These are phyloP conservation scores for Philaethria dido DNA, from an alignment of 2,888 invertebrate species.

Conservation along the genomic window DNA sequence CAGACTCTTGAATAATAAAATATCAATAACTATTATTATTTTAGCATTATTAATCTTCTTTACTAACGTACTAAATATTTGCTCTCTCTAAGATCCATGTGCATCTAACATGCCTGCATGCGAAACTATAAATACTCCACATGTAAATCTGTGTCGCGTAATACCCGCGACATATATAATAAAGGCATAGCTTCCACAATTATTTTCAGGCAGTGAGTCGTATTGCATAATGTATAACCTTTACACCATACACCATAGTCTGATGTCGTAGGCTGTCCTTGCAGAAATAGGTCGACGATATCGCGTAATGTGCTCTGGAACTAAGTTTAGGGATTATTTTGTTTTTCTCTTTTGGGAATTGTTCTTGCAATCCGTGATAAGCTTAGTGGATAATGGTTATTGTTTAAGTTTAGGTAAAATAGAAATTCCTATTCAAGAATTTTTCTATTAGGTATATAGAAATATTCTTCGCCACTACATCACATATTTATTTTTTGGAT, in stretches of 20 bases:
- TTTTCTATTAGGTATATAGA: too few species aligned
- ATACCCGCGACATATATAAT: slow-evolving; percentile 4
- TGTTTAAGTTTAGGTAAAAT: too few species aligned
- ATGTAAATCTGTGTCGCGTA: slow-evolving; percentile 1
- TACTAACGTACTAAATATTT: neutral
- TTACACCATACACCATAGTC: slow-evolving; percentile 27
- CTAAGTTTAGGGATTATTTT: neutral
- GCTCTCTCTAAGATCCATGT: neutral
- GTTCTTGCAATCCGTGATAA: neutral
- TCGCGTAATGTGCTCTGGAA: slow-evolving; percentile 10
- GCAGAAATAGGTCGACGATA: slow-evolving; percentile 23
- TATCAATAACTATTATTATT: neutral
- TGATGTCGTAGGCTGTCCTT: slow-evolving; percentile 21
- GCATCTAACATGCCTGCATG: neutral
- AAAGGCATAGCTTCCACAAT: slow-evolving; percentile 15
- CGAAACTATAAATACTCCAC: neutral
- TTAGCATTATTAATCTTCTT: neutral
- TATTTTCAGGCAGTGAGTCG: slow-evolving; percentile 21
- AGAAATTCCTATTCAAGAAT: too few species aligned
- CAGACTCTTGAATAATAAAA: neutral
- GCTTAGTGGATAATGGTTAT: neutral
- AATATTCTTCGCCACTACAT: too few species aligned
- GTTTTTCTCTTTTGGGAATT: neutral
- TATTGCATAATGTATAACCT: slow-evolving; percentile 32
- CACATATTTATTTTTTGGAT: too few species aligned